These are phyloP conservation scores for Nycticryphes semicollaris DNA, from an alignment of 2,113 vertebrate genomes.

Conservation along the genomic window DNA sequence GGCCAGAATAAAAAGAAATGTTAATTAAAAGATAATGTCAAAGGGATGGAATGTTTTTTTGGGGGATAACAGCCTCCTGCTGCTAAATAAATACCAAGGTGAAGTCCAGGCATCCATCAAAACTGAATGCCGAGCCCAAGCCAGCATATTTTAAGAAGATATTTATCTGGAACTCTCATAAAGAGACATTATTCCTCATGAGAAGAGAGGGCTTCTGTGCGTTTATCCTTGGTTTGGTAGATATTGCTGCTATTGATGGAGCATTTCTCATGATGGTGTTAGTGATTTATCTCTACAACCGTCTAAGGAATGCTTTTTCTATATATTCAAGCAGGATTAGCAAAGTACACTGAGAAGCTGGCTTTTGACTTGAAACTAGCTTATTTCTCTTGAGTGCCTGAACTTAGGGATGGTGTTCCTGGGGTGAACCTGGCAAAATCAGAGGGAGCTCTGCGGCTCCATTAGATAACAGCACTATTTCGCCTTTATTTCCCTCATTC, in stretches of 20 bases:
- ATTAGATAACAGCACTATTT: rapidly evolving
- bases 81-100: constrained; percentile 48
- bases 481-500: background rate
- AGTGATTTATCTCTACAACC: background rate
- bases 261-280: background rate
- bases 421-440: background rate
- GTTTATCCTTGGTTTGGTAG: background rate
- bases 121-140: constrained; percentile 9
- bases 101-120: constrained; percentile 48
- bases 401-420: background rate
- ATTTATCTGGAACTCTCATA: background rate
- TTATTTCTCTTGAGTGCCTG: background rate
- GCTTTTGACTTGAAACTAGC: background rate
- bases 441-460: background rate
- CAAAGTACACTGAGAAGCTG: background rate
- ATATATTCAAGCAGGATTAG: background rate
- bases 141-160: background rate
- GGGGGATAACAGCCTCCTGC: background rate
- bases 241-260: background rate
- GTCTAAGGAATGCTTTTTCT: background rate
- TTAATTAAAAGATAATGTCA: constrained; percentile 66
- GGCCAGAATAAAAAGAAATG: background rate
- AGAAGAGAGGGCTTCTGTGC: background rate
- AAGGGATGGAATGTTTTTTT: constrained; percentile 23
- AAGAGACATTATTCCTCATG: background rate